These are phyloP conservation scores for Oreonectes daqikongensis DNA, from an alignment of 2,797 vertebrate species.

Conservation along the genomic window DNA sequence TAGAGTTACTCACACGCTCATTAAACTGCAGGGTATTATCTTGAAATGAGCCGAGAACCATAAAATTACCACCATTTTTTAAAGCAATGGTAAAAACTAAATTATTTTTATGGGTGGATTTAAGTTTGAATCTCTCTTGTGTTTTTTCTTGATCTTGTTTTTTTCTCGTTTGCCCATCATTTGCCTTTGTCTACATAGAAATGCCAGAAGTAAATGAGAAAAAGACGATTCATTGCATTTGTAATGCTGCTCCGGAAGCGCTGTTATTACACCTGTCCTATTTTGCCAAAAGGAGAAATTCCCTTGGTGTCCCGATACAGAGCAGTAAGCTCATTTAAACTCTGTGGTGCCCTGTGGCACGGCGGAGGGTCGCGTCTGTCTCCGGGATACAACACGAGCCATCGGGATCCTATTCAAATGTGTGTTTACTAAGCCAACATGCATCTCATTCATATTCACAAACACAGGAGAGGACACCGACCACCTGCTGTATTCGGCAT, in stretches of 20 bases:
- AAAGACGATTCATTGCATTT: neutral
- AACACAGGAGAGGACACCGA: conserved; percentile 19
- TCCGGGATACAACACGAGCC: conserved; percentile 14
- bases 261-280: neutral
- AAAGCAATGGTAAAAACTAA: neutral
- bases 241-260: neutral
- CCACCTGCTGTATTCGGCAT: conserved; percentile 24
- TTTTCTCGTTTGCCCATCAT: neutral
- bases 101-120: neutral
- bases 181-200: neutral
- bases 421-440: conserved; percentile 25
- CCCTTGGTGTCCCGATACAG: conserved; percentile 1
- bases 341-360: neutral
- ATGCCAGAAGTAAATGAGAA: neutral
- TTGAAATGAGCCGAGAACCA: neutral
- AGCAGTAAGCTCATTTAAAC: conserved; percentile 24
- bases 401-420: conserved; percentile 41
- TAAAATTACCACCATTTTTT: neutral
- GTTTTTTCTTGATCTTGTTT: too few species aligned
- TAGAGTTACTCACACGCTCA: too few species aligned
- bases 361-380: conserved; percentile 2
- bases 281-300: neutral
- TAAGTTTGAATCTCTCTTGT: neutral
- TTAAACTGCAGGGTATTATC: neutral
- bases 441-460: conserved; percentile 38